Percentiles rank a stretch among this genome's conserved stretches.
Conservation (phyloP, 2,888 invertebrate genomes). For the Caenorhabditis virilis region DNA sequence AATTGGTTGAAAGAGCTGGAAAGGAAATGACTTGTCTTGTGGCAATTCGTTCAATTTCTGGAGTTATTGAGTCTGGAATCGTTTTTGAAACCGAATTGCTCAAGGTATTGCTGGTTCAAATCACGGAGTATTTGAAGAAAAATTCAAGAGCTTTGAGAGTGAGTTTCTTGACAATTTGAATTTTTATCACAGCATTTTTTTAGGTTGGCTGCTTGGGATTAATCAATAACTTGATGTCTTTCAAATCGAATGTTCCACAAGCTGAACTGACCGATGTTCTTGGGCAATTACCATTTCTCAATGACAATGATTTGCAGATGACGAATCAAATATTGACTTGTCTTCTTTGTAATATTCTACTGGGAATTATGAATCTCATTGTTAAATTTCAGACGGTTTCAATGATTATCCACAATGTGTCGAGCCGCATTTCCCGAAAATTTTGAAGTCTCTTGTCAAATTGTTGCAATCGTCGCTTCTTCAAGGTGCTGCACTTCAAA, state of each 20-base stretch:
- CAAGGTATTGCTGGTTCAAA: conserved; percentile 1
- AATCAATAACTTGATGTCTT: no score
- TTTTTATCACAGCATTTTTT: no score
- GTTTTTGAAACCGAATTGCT: conserved; percentile 1
- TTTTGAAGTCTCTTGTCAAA: conserved; percentile 73
- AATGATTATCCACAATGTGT: conserved; percentile 15
- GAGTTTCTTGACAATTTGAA: no score
- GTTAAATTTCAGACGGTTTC: conserved; percentile 35
- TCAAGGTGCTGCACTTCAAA: conserved; percentile 83
- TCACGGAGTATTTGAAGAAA: conserved; percentile 22
- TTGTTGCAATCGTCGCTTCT: conserved; percentile 47
- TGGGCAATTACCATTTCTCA: conserved; percentile 86
- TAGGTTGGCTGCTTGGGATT: not conserved
- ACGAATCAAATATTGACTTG: conserved; percentile 76
- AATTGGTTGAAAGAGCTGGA: conserved; percentile 89
- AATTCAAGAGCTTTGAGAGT: conserved; percentile 17
- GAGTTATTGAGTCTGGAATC: conserved; percentile 40
- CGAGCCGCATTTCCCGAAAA: conserved; percentile 72
- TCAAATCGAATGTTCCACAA: conserved; percentile 2
- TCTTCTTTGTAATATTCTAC: conserved; percentile 38
- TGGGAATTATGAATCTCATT: no score
- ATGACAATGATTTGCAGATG: conserved; percentile 92
- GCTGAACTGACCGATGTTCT: conserved; percentile 69
- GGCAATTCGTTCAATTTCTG: conserved; percentile 86
- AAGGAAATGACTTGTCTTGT: conserved; percentile 96